Conservation (phyloP, 2,797 vertebrate species). For the Pantherophis vulpinus region DNA sequence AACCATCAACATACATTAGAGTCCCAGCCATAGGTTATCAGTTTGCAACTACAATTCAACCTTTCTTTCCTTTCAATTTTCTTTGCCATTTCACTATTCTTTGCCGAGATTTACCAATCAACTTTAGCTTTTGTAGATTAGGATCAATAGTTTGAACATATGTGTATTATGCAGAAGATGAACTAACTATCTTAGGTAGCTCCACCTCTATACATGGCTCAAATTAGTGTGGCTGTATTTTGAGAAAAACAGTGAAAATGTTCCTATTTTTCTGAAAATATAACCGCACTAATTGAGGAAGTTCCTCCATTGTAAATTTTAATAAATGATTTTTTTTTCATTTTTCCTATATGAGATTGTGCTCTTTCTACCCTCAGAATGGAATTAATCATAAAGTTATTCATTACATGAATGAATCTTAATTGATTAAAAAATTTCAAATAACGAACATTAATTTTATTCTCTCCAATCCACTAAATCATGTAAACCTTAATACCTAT, state of each 20-base stretch:
- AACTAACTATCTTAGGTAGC: too few relatives aligned
- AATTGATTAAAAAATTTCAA: neutral
- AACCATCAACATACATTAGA: slow-evolving; percentile 29
- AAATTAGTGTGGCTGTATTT: neutral
- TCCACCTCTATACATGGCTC: neutral
- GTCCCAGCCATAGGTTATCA: slow-evolving; percentile 2
- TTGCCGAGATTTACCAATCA: neutral
- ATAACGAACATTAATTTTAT: neutral
- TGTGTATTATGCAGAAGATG: neutral
- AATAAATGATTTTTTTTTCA: neutral
- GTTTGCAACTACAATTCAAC: neutral
- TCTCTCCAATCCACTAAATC: neutral
- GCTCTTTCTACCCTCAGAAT: neutral
- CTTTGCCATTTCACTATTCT: slow-evolving; percentile 34
- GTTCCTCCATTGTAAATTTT: neutral
- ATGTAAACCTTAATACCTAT: neutral
- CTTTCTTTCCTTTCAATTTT: slow-evolving; percentile 19
- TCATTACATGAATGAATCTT: neutral
- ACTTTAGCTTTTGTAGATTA: neutral
- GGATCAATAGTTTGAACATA: neutral
- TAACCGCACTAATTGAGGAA: neutral
- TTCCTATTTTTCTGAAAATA: neutral
- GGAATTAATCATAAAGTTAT: neutral
- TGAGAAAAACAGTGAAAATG: neutral
- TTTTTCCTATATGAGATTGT: neutral